Conservation (phyloP, 2,113 vertebrate species). For the Mastomys coucha region DNA sequence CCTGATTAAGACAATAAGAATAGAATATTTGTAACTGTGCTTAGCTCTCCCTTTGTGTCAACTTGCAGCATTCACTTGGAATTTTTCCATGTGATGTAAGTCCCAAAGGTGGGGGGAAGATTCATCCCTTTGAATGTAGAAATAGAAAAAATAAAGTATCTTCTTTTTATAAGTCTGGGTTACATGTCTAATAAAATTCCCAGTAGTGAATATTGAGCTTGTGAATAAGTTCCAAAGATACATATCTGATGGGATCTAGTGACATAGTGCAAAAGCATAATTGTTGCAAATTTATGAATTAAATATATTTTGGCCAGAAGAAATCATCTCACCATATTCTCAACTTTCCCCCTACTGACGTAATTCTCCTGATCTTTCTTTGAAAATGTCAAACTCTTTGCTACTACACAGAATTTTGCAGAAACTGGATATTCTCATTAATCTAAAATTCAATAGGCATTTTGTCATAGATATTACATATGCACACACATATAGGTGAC, state of each 20-base stretch:
- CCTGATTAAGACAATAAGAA: background rate
- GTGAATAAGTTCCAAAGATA: background rate
- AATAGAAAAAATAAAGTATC: background rate
- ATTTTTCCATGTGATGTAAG: background rate
- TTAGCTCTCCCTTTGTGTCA: background rate
- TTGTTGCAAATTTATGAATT: constrained; percentile 57
- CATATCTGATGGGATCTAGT: background rate
- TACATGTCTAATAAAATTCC: constrained; percentile 36
- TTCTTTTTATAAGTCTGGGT: constrained; percentile 35
- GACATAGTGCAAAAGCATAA: background rate
- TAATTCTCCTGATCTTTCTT: background rate
- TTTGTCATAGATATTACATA: background rate
- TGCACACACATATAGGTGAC: background rate
- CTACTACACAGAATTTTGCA: background rate
- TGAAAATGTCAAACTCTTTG: constrained; percentile 27
- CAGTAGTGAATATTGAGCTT: constrained; percentile 21
- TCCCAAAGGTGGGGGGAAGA: too few relatives aligned
- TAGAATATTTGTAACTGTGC: background rate
- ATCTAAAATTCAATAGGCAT: background rate
- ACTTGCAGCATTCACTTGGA: background rate
- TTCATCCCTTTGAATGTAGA: background rate
- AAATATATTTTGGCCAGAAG: background rate
- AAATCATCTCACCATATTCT: background rate
- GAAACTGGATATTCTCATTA: background rate
- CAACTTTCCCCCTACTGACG: background rate